These are phyloP conservation scores for Agrilus planipennis DNA, from an alignment of 1,140 invertebrate species.

Conservation along the genomic window DNA sequence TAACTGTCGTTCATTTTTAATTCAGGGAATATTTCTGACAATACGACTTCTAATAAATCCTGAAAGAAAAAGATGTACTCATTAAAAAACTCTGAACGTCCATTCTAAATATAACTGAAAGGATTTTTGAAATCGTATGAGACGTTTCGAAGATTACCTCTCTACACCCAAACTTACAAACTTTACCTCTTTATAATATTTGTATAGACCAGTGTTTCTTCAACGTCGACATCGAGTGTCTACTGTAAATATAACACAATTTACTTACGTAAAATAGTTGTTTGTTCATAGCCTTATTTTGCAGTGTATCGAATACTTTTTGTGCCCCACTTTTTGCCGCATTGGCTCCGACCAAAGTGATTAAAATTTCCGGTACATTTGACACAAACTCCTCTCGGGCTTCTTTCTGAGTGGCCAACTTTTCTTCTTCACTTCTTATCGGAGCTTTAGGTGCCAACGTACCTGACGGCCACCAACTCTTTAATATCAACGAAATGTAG, in stretches of 20 bases:
- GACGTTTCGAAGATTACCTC: constrained; percentile 13
- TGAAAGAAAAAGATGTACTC: constrained; percentile 34
- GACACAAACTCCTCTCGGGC: constrained; percentile 55
- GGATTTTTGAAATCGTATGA: constrained; percentile 1
- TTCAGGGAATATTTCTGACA: constrained; percentile 65
- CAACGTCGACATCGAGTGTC: neutral
- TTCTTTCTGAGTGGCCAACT: constrained; percentile 49
- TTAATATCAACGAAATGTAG: constrained; percentile 70
- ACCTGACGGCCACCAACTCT: constrained; percentile 81
- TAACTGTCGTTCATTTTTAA: constrained; percentile 1
- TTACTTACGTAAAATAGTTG: constrained; percentile 81
- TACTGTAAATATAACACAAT: constrained; percentile 7
- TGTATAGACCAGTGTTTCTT: constrained; percentile 10
- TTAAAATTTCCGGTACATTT: constrained; percentile 66
- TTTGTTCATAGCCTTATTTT: constrained; percentile 78
- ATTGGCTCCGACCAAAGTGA: constrained; percentile 73
- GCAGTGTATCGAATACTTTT: constrained; percentile 79
- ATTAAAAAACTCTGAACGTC: constrained; percentile 1
- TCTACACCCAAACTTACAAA: constrained; percentile 9
- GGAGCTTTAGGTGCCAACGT: constrained; percentile 43
- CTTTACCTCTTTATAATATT: no score
- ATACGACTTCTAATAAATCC: constrained; percentile 61
- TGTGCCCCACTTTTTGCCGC: constrained; percentile 69
- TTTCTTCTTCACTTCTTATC: constrained; percentile 55
- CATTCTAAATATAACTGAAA: constrained; percentile 3